A percentile compares a stretch with the other conserved stretches of the same genome.
phyloP scores from a whole-genome alignment of 2,797 vertebrate genomes.

The Darevskia nairensis region DNA sequence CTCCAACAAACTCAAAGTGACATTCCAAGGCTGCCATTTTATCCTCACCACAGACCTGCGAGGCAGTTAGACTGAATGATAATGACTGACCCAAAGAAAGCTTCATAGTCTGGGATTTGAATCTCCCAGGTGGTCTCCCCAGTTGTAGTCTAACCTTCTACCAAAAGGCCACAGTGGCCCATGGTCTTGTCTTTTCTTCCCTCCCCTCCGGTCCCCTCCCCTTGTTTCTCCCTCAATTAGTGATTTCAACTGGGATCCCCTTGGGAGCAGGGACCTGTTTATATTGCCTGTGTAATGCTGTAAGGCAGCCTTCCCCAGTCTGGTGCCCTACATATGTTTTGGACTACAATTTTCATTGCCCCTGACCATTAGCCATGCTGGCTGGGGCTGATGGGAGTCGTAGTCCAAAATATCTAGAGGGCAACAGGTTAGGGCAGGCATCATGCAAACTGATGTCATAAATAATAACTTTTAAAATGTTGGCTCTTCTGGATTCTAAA shows the following conservation, averaged over 20 bases:
- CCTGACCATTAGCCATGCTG: too few relatives aligned
- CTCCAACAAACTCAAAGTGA: background rate
- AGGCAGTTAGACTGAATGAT: background rate
- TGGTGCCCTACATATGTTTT: too few relatives aligned
- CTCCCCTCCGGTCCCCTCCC: background rate
- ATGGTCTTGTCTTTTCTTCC: background rate
- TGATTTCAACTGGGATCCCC: background rate
- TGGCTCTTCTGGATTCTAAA: background rate
- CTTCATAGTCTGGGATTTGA: too few relatives aligned
- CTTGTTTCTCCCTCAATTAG: background rate
- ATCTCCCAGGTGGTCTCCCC: too few relatives aligned
- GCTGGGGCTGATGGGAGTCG: too few relatives aligned
- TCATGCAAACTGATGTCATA: background rate
- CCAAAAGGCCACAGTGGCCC: too few relatives aligned
- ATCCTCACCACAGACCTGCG: background rate
- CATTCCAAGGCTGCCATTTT: background rate
- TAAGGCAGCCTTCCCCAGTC: too few relatives aligned
- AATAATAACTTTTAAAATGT: background rate
- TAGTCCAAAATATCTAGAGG: too few relatives aligned
- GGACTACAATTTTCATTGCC: too few relatives aligned
- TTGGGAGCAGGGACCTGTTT: background rate
- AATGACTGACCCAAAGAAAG: too few relatives aligned
- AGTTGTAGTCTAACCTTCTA: too few relatives aligned
- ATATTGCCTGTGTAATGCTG: background rate
- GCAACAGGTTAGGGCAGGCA: too few relatives aligned